phyloP scores from a whole-genome alignment of 1,140 invertebrate species.

The Aricia agestis region DNA sequence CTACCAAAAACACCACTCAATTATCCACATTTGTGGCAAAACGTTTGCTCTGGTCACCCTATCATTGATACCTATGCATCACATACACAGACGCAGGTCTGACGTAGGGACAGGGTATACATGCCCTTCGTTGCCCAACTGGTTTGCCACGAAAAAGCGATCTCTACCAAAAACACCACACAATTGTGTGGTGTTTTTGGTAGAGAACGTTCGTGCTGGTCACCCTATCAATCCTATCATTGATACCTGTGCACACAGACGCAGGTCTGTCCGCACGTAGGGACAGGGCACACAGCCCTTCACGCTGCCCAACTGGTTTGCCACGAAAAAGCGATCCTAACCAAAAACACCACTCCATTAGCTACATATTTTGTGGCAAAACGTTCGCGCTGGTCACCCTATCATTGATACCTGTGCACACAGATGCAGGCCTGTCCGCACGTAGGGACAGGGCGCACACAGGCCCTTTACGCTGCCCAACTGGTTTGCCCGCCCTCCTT shows the following conservation, averaged over 20 bases:
- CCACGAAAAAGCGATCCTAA: neutral
- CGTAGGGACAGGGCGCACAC: conserved; percentile 35
- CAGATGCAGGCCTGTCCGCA: conserved; percentile 31
- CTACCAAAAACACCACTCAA: neutral
- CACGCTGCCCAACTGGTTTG: too few species aligned
- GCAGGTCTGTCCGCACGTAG: conserved; percentile 31
- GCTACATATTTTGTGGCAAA: conserved; percentile 13
- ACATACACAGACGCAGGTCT: too few species aligned
- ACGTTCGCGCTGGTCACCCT: conserved; percentile 21
- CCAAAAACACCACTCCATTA: neutral
- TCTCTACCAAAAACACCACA: neutral
- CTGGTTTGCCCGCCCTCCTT: neutral
- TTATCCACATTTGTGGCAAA: conserved; percentile 21
- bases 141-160: neutral
- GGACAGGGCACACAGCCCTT: conserved; percentile 29
- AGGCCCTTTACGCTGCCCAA: neutral
- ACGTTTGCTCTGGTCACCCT: conserved; percentile 21
- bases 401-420: conserved; percentile 48
- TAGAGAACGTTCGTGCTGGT: conserved; percentile 16
- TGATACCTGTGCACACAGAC: conserved; percentile 46
- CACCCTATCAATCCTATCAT: conserved; percentile 30
- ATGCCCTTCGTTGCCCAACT: too few species aligned
- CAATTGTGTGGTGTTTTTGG: neutral
- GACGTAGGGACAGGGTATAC: too few species aligned
- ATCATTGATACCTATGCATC: too few species aligned